These are phyloP conservation scores for Nothobranchius furzeri DNA, from an alignment of 2,113 vertebrate genomes.

Conservation along the genomic window DNA sequence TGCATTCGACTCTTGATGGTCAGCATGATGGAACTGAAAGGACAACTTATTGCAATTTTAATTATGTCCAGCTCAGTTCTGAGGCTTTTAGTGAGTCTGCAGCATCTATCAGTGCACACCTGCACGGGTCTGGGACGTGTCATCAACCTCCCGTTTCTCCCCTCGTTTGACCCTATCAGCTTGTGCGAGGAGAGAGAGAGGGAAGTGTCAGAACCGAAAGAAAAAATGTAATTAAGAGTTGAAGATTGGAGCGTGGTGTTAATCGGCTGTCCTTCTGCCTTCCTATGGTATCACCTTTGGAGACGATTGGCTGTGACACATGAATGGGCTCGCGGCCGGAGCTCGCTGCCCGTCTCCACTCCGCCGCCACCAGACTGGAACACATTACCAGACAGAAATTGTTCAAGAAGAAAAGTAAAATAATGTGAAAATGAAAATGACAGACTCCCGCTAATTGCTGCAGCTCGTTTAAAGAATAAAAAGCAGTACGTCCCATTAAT, in stretches of 20 bases:
- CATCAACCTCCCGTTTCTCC: not conserved
- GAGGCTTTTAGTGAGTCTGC: slow-evolving; percentile 31
- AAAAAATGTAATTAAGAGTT: slow-evolving; percentile 60
- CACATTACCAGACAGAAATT: slow-evolving; percentile 27
- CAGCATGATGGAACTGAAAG: slow-evolving; percentile 55
- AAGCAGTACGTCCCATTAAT: slow-evolving; percentile 42
- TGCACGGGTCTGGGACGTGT: slow-evolving; percentile 5
- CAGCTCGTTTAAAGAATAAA: slow-evolving; percentile 43
- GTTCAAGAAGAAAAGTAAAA: not conserved
- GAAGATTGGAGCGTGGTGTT: slow-evolving; percentile 50
- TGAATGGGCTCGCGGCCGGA: slow-evolving; percentile 32
- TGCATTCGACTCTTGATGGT: slow-evolving; percentile 60
- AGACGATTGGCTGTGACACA: slow-evolving; percentile 50
- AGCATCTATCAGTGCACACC: not conserved
- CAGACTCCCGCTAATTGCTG: slow-evolving; percentile 51
- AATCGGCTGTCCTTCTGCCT: slow-evolving; percentile 62
- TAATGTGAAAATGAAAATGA: slow-evolving; percentile 44
- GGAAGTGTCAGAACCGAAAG: not conserved
- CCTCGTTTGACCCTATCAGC: not conserved
- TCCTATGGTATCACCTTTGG: slow-evolving; percentile 41
- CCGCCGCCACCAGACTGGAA: slow-evolving; percentile 37
- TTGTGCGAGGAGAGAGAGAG: slow-evolving; percentile 23
- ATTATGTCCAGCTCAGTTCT: slow-evolving; percentile 40
- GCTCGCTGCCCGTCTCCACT: slow-evolving; percentile 8
- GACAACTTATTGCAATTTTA: slow-evolving; percentile 60